Percentiles rank a stretch among this genome's conserved stretches.
Evolutionary conservation across 2,797 vertebrate species (phyloP).

Genomic region (Apogon talboti): DNA sequence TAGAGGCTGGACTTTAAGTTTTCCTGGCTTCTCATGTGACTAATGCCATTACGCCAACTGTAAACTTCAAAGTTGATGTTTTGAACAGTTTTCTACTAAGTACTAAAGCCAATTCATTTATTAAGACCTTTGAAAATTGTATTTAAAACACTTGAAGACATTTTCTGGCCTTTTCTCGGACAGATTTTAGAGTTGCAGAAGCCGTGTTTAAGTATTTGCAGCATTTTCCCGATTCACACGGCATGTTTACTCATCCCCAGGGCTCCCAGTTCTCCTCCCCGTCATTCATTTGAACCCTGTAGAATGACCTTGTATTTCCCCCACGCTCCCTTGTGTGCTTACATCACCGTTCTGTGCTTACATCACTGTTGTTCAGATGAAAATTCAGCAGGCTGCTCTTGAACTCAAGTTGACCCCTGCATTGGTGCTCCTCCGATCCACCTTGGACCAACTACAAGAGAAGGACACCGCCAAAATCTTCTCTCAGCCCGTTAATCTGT

Average conservation of each 20-base stretch:
- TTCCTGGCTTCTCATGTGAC: no score
- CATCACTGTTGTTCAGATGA: conserved; percentile 82
- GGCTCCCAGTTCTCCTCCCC: background rate
- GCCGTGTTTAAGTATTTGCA: no score
- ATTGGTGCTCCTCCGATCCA: conserved; percentile 90
- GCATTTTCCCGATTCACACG: no score
- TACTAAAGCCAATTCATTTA: no score
- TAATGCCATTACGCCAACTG: no score
- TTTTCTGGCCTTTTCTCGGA: no score
- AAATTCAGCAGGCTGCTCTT: conserved; percentile 93
- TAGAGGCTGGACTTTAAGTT: no score
- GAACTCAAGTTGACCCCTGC: conserved; percentile 94
- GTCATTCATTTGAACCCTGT: conserved; percentile 12
- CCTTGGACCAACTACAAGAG: conserved; percentile 94
- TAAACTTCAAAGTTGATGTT: no score
- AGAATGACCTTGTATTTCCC: conserved; percentile 20
- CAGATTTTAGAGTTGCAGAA: no score
- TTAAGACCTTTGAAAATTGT: no score
- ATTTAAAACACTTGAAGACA: no score
- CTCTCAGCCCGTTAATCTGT: conserved; percentile 91
- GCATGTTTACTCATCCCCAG: background rate
- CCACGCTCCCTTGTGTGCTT: conserved; percentile 14
- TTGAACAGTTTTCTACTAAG: no score
- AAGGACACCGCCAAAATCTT: conserved; percentile 95
- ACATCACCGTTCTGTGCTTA: conserved; percentile 6